phyloP scores from a whole-genome alignment of 2,113 vertebrate species.

The Pomatorhinus ruficollis region DNA sequence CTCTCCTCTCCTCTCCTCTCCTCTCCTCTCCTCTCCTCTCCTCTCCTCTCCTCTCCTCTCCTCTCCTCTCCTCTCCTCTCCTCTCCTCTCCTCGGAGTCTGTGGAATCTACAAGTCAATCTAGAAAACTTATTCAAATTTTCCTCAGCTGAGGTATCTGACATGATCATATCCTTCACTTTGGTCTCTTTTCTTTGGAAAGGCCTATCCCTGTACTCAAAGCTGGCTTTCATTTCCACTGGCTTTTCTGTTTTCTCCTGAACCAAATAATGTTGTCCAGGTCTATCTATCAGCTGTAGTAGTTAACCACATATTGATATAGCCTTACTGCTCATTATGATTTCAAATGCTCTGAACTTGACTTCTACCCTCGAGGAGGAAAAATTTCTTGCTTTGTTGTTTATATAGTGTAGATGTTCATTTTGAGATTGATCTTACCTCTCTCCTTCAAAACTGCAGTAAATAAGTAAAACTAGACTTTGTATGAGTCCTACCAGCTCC shows the following conservation, averaged over 20 bases:
- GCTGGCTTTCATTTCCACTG: neutral
- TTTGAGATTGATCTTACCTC: neutral
- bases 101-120: neutral
- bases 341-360: neutral
- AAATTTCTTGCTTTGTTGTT: neutral
- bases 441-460: neutral
- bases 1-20: neutral
- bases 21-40: neutral
- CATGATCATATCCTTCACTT: neutral
- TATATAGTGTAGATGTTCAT: neutral
- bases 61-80: neutral
- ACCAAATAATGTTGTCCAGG: neutral
- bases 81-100: neutral
- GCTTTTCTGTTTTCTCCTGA: neutral
- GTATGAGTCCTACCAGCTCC: neutral
- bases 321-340: neutral
- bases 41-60: neutral
- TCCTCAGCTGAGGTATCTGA: neutral
- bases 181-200: neutral
- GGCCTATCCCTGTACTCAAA: accelerated
- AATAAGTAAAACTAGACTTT: neutral
- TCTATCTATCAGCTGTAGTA: neutral
- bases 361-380: neutral
- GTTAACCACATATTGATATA: neutral
- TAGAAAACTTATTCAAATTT: neutral